Base-by-base conservation (phyloP, 2,797 vertebrate genomes). In the Acanthurus lineatus region DNA sequence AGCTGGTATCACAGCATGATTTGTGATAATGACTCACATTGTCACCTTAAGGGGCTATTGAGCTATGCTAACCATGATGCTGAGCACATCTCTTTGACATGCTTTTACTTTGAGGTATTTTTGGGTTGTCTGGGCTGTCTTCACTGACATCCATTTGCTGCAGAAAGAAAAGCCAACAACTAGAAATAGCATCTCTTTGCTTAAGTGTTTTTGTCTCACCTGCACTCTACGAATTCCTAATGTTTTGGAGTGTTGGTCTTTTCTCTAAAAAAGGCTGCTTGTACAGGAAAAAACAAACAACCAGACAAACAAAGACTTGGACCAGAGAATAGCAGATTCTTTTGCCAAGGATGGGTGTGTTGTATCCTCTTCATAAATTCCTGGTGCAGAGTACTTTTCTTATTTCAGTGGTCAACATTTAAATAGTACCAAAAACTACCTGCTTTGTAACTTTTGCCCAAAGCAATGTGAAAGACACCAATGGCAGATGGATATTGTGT, bases 221-320 rank as follows among this genome's bases (percentile, higher is more conserved):
- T 84, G 67, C 35, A n/a, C 76, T 80, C 69, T 72, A 81, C 91
- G 82, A 91, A 91, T 92, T 87, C 67, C 78, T 93, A 90, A 93
- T 89, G 77, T 40, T 51, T 76, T 67, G 61, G 48, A 51, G 74
- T 76, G 75, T 85, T 73, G 38, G 57, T 73, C 45, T 76, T 52
- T 78, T 69, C 32, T 51, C 57, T 77, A 54, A 75, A 82, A 89
- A 86, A 68, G 32, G 42, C 25, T 64, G 22, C 59, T 69, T 45
- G 45, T 76, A 61, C 72, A 57, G 44, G 35, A 71, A 87, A 40
- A 19, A 73, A 68, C 74, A 90, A 86, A 84, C 85, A 89, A 84
- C 81, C 64, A 35, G 32, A 35, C 32, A 35, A 83, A 66, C 44
- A 79, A 73, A 45, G 47, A 20, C 49, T 67, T 57, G 0, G 51